Base-by-base conservation (phyloP, 2,113 vertebrate genomes). In the Carassius carassius region DNA sequence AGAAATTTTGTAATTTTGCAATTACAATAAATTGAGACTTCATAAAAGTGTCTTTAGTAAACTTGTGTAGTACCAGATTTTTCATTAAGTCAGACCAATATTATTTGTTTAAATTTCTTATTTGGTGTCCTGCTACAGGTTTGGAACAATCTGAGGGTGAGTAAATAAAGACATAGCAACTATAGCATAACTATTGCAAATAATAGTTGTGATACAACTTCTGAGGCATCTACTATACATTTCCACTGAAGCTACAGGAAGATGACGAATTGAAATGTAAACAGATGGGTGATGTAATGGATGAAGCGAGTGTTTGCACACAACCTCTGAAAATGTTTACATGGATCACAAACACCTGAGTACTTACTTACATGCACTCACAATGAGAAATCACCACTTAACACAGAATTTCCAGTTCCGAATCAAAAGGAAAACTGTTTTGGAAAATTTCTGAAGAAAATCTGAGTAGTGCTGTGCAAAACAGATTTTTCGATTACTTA, bases 301-400 rank as follows among this genome's bases (percentile, higher is more conserved):
- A 69, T 69, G 65, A 69, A 69, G 32, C 29, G 1, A 78, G 35
- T 3, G 32, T 78, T 60, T 41, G 76, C 54, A 60, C 76, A 60
- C 51, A 56, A 60, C 25, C 21, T 70, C 35, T 70, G 67, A 70
- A 70, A 70, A 41, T 70, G 73, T 76, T 76, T 76, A 54, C 23
- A 75, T 75, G 44, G 44, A 76, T 29, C 25, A 54, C 9, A 29
- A 29, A 35, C 32, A 58, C 54, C 32, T 2, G 75, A 58, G 54
- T 78, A 60, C 23, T 60, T 78, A 60, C 23, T 60, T 54, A 35
- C 54, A 78, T 32, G 5, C 5, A 10, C 2, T 78, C 3, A 9
- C 6, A 60, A 60, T 58, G 41, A 56, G 23, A 19, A 17, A 76
- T 60, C 54, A 37, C 29, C 76, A 58, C 6, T 16, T 41, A 60